Conservation (phyloP, 2,797 vertebrate species). For the Periophthalmus magnuspinnatus region DNA sequence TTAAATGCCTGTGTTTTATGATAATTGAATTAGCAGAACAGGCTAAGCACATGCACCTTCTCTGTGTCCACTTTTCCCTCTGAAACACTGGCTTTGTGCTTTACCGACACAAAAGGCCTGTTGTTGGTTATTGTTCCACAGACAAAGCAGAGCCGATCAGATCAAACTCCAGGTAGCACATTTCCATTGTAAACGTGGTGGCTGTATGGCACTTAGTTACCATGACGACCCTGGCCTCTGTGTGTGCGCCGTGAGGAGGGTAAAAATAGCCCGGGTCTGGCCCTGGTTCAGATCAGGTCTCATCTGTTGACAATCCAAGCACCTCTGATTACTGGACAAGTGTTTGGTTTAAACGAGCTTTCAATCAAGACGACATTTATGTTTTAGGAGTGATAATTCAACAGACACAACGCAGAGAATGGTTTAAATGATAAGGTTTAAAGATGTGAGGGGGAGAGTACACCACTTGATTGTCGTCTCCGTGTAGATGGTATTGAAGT, state of each 20-base stretch:
- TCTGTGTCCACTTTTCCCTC: no score
- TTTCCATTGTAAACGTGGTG: constrained; percentile 59
- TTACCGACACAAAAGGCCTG: neutral
- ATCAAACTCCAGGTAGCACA: constrained; percentile 63
- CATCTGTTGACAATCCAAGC: constrained; percentile 33
- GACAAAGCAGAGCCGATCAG: constrained; percentile 40
- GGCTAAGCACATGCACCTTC: no score
- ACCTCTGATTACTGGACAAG: constrained; percentile 22
- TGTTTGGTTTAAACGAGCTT: neutral
- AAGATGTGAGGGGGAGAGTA: no score
- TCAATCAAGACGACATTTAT: constrained; percentile 17
- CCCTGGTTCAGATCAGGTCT: constrained; percentile 50
- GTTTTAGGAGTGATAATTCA: neutral
- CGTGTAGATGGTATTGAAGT: no score
- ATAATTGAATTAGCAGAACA: no score
- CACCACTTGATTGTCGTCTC: no score
- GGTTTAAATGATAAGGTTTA: neutral
- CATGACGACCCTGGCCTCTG: constrained; percentile 65
- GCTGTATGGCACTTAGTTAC: constrained; percentile 64
- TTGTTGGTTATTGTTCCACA: constrained; percentile 42
- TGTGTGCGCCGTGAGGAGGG: constrained; percentile 38
- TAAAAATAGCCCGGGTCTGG: constrained; percentile 54
- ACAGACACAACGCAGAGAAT: neutral
- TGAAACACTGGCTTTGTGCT: no score
- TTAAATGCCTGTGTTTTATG: no score